Evolutionary conservation across 2,888 invertebrate species (phyloP).

Genomic region (Coecobrya sp.): DNA sequence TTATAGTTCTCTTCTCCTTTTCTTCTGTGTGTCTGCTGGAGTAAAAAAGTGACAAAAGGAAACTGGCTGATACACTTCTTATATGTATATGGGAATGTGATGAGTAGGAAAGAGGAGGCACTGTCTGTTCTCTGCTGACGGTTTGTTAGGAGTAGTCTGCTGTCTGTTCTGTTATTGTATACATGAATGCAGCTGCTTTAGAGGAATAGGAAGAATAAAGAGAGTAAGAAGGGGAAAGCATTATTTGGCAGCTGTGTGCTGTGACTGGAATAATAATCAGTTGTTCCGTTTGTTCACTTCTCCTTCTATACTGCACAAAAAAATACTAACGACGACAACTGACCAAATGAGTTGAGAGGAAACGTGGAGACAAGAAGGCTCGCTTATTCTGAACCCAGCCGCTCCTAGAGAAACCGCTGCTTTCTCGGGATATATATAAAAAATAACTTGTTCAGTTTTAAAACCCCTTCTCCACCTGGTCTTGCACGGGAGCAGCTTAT

Average conservation of each 20-base stretch:
- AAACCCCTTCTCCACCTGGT: background rate
- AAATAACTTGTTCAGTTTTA: background rate
- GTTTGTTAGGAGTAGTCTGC: background rate
- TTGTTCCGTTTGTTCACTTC: conserved; percentile 58
- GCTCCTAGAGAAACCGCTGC: background rate
- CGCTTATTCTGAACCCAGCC: background rate
- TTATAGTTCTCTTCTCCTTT: background rate
- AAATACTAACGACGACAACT: conserved; percentile 28
- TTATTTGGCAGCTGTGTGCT: conserved; percentile 66
- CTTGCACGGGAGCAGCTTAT: background rate
- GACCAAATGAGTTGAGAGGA: background rate
- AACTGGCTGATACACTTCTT: conserved; percentile 18
- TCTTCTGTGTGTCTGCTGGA: background rate
- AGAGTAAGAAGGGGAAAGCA: conserved; percentile 34
- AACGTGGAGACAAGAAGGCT: background rate
- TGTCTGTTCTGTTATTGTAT: background rate
- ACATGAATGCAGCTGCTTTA: background rate
- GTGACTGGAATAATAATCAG: conserved; percentile 79
- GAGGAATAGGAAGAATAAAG: conserved; percentile 6
- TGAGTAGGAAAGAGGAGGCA: conserved; percentile 14
- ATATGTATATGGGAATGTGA: background rate
- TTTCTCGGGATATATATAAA: background rate
- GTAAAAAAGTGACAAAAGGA: conserved; percentile 46
- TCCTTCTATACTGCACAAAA: background rate
- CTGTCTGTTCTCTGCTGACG: conserved; percentile 41